Evolutionary conservation across 2,888 invertebrate genomes (phyloP).

Genomic region (Pristionchus exspectatus): DNA sequence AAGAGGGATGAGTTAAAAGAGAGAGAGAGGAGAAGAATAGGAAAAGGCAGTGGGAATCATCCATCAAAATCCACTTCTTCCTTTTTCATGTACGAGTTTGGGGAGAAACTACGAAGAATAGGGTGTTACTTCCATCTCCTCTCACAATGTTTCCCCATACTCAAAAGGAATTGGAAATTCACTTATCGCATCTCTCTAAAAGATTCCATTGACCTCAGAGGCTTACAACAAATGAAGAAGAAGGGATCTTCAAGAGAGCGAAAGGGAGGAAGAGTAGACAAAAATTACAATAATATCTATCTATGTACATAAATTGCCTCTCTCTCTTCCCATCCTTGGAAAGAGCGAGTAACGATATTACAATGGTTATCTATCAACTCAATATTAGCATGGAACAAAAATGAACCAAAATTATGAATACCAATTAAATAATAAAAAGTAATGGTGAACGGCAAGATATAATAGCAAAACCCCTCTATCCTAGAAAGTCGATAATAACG

Average conservation of each 20-base stretch:
- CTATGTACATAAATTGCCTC: too few species aligned
- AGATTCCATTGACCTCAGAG: too few species aligned
- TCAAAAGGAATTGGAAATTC: not conserved
- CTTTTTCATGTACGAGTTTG: constrained; percentile 31
- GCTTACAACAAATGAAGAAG: not conserved
- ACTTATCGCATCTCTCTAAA: not conserved
- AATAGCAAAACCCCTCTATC: too few species aligned
- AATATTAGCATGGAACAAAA: too few species aligned
- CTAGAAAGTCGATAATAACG: too few species aligned
- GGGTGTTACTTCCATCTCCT: not conserved
- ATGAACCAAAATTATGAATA: too few species aligned
- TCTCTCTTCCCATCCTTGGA: too few species aligned
- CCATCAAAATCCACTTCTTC: constrained; percentile 35
- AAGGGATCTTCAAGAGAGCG: not conserved
- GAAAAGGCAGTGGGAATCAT: constrained; percentile 25
- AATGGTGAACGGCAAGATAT: too few species aligned
- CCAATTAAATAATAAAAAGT: too few species aligned
- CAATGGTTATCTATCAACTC: too few species aligned
- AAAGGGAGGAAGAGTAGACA: not conserved
- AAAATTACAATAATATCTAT: too few species aligned
- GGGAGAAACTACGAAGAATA: not conserved
- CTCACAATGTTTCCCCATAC: not conserved
- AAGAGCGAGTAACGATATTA: too few species aligned
- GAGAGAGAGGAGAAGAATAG: not conserved
- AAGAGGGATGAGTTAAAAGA: constrained; percentile 29